Evolutionary conservation across 2,888 invertebrate genomes (phyloP).

Genomic region (Netelia inedita): DNA sequence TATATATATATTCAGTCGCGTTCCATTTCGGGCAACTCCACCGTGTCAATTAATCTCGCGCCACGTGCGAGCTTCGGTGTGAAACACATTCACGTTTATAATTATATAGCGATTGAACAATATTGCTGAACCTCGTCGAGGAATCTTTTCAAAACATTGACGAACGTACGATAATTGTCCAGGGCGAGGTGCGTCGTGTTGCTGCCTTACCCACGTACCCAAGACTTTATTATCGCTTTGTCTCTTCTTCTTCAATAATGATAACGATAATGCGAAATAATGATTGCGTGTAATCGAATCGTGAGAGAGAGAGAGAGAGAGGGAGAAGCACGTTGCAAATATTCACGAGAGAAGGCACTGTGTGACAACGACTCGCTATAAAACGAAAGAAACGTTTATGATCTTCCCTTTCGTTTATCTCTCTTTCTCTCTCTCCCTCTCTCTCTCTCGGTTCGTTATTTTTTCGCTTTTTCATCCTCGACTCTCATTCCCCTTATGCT

Average conservation of each 20-base stretch:
- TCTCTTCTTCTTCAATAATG: not conserved
- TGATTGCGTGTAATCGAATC: not conserved
- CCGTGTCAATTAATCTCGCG: not conserved
- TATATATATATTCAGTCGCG: not conserved
- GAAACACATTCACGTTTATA: not conserved
- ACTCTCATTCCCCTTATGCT: conserved; percentile 15
- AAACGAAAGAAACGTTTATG: too few relatives aligned
- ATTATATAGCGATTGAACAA: not conserved
- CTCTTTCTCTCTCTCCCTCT: not conserved
- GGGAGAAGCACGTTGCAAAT: too few relatives aligned
- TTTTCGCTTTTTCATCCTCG: not conserved
- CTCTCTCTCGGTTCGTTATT: not conserved
- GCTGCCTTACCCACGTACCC: not conserved
- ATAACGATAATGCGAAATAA: not conserved
- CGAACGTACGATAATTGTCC: not conserved
- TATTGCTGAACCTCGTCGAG: not conserved
- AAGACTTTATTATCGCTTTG: not conserved
- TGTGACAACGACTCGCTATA: too few relatives aligned
- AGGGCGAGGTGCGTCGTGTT: not conserved
- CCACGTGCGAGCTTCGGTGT: not conserved
- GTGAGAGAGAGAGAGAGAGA: too few relatives aligned
- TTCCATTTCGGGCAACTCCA: not conserved
- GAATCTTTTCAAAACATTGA: not conserved
- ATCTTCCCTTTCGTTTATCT: not conserved
- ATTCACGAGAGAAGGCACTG: too few relatives aligned